Evolutionary conservation across 53 echinoderm and acorn worm species (phyloP), one percentile per base, ranked within the genome.

Genomic region (Arbacia lixula): DNA sequence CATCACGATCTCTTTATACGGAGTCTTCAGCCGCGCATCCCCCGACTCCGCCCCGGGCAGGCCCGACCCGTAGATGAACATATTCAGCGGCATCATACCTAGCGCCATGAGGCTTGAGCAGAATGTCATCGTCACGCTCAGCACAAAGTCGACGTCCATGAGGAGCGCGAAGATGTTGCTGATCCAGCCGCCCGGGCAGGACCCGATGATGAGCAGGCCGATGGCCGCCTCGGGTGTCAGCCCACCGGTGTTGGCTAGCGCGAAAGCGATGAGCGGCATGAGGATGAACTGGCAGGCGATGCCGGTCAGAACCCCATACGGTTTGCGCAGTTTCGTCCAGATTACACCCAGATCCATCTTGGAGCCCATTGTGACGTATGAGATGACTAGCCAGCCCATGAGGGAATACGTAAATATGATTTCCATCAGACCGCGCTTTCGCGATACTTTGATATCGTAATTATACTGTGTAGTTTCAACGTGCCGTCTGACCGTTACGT

Each of bases 81-180:
- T 85, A 52, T 98, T 98, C 11, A 94, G 84, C 24, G 98, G 98
- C 94, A 94, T 98, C 88, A 94, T 88, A 5, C 83, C 98, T 31
- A 98, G 49, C 16, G 98, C 98, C 84, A 90, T 54, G 42, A 98
- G 82, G 19, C 94, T 94, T 21, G 93, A 98, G 54, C 86, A 90
- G 39, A 89, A 85, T 14, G 98, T 98, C 98, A 98, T 98, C 36
- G 98, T 94, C 22, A 98, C 46, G 50, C 98, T 98, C 4, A 98
- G 85, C 12, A 85, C 87, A 33, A 98, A 80, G 65, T 98, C 98
- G 58, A 91, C 91, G 72, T 94, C 98, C 51, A 98, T 68, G 29
- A 98, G 88, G 26, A 94, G 65, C 9, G 90, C 79, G 72, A 92
- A 94, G 33, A 98, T 88, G 71, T 92, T 98, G 75, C 98, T 98